phyloP scores from a whole-genome alignment of 2,888 invertebrate genomes.

The Eristalis pertinax region DNA sequence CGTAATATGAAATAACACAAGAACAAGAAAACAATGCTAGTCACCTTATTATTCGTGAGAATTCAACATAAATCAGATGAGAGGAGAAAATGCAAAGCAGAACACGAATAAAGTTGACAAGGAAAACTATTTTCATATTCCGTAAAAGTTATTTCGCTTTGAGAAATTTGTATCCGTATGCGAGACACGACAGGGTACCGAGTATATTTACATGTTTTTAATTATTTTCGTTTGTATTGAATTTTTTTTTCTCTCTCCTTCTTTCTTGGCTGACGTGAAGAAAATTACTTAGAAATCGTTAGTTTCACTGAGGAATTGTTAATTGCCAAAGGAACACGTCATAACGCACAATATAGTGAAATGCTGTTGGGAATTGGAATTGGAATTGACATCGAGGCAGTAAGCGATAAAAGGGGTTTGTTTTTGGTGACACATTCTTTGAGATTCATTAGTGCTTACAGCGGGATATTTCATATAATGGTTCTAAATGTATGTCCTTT shows the following conservation, averaged over 20 bases:
- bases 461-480: not conserved
- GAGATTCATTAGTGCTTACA: slow-evolving; percentile 29
- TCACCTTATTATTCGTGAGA: slow-evolving; percentile 66
- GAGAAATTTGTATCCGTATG: slow-evolving; percentile 63
- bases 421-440: slow-evolving; percentile 22
- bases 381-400: not conserved
- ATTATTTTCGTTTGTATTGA: slow-evolving; percentile 58
- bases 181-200: slow-evolving; percentile 49
- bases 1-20: slow-evolving; percentile 10
- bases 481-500: slow-evolving; percentile 21
- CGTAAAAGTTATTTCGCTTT: slow-evolving; percentile 56
- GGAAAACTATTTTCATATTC: slow-evolving; percentile 67
- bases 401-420: not conserved
- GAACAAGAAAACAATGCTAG: slow-evolving; percentile 25
- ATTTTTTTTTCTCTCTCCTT: not conserved
- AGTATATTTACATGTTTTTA: slow-evolving; percentile 64
- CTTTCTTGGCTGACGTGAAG: slow-evolving; percentile 51
- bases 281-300: slow-evolving; percentile 56
- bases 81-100: slow-evolving; percentile 59
- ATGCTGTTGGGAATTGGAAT: slow-evolving; percentile 12
- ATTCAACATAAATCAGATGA: slow-evolving; percentile 58
- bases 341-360: slow-evolving; percentile 18
- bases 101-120: slow-evolving; percentile 70
- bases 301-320: slow-evolving; percentile 53
- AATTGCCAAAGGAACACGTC: slow-evolving; percentile 55